These are phyloP conservation scores for Mionectes macconnelli DNA, from an alignment of 2,113 vertebrate genomes.

Conservation along the genomic window DNA sequence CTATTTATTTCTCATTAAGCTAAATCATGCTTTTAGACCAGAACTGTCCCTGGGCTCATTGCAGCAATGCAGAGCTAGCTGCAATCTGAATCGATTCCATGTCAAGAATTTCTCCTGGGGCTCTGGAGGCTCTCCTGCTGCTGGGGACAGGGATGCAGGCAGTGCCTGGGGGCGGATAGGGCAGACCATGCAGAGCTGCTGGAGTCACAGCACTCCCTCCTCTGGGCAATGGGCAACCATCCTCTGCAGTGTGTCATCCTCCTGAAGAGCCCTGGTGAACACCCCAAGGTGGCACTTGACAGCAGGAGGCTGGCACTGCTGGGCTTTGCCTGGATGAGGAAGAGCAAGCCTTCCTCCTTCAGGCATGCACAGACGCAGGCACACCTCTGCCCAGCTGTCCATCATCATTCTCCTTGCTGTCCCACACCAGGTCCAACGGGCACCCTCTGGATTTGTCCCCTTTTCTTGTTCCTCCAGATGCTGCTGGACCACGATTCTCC, in stretches of 20 bases:
- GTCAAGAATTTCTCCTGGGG: neutral
- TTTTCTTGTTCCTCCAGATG: neutral
- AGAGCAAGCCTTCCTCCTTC: neutral
- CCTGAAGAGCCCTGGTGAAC: neutral
- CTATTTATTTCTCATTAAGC: neutral
- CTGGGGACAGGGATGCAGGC: neutral
- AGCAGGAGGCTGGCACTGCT: neutral
- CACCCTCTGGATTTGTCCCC: neutral
- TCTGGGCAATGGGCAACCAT: accelerated
- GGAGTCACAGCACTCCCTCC: accelerated
- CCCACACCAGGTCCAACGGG: accelerated
- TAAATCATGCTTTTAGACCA: neutral
- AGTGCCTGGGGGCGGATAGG: accelerated
- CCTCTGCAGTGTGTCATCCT: accelerated
- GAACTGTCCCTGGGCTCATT: neutral
- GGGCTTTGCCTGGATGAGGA: neutral
- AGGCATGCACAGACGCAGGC: accelerated
- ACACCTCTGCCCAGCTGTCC: neutral
- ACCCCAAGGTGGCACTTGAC: neutral
- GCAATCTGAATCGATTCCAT: neutral
- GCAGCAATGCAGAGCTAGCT: neutral
- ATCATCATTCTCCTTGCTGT: neutral
- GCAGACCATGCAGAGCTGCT: neutral
- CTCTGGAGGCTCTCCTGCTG: neutral
- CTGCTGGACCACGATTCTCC: accelerated